phyloP scores from a whole-genome alignment of 53 echinoderm and acorn worm genomes.

The Hippasteria phrygiana region DNA sequence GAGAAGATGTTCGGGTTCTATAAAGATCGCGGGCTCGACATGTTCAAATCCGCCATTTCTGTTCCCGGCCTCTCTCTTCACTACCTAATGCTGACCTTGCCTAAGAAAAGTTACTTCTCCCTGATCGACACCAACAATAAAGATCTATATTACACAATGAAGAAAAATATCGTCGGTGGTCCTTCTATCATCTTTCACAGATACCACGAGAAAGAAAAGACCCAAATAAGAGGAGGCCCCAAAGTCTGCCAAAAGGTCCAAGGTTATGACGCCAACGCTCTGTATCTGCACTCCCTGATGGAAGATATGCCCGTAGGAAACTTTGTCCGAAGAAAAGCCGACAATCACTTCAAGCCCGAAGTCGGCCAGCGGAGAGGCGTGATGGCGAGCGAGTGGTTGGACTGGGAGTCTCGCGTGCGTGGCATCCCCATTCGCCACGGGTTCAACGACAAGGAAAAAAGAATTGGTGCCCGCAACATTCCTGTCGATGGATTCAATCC shows the following conservation, averaged over 20 bases:
- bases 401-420: constrained; percentile 28
- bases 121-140: constrained; percentile 21
- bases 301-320: constrained; percentile 74
- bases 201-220: constrained; percentile 59
- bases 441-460: too few species aligned
- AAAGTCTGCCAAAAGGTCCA: constrained; percentile 70
- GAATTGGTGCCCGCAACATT: too few species aligned
- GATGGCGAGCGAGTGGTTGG: constrained; percentile 52
- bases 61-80: constrained; percentile 38
- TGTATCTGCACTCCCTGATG: constrained; percentile 71
- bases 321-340: constrained; percentile 40
- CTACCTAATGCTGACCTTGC: constrained; percentile 37
- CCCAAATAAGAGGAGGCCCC: constrained; percentile 53
- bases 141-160: constrained; percentile 47
- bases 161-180: constrained; percentile 52
- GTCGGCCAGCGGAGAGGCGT: not conserved
- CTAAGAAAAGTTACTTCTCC: constrained; percentile 31
- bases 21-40: constrained; percentile 10
- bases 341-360: constrained; percentile 43
- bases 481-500: constrained; percentile 53
- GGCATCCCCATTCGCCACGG: constrained; percentile 26
- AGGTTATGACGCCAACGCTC: constrained; percentile 74
- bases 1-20: constrained; percentile 52
- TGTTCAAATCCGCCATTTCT: constrained; percentile 59
- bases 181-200: constrained; percentile 58